Evolutionary conservation across 2,888 invertebrate species (phyloP), one percentile per base, ranked within the genome.

Genomic region (Cylindroiulus punctatus): DNA sequence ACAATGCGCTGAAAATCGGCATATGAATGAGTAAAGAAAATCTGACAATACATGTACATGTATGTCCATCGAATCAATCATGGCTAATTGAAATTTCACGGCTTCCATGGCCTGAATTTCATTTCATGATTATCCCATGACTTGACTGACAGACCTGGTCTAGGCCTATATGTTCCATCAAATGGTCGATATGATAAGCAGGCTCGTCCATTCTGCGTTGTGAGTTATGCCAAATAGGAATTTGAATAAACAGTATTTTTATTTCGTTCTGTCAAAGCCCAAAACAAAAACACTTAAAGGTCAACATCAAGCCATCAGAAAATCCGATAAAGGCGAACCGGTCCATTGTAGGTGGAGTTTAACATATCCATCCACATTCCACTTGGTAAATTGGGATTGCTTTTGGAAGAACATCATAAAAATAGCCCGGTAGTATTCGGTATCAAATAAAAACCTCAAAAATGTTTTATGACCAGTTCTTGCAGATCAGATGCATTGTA

Each of bases 261-360:
- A 12, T 42, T 8, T 42, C 42, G 14, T 52, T 0, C n/a, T 22
- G 57, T 8, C 47, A n/a, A 57, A 57, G 57, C 57, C 57, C 57
- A 57, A 5, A 22, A 14, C 44, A 44, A 57, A 57, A 42, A 57
- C n/a, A n/a, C 22, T 57, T 57, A 22, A 4, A 8, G 57, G 22
- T 8, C 8, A 44, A 14, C 8, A 44, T 44, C 14, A 8, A 22
- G 22, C 22, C 57, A n/a, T 57, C 57, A 22, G n/a, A 57, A 52
- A n/a, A 19, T 44, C 44, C 44, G 44, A 2, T 14, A 44, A 4
- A n/a, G 22, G 8, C 52, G 19, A 19, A 57, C 57, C 22, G n/a
- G 57, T 57, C 57, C 57, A 57, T 57, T 22, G 4, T 57, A 57
- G 57, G 57, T 57, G 57, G 57, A 52, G 52, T 52, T 52, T 52